Conservation (phyloP, 2,113 vertebrate genomes). For the Mus musculus region DNA sequence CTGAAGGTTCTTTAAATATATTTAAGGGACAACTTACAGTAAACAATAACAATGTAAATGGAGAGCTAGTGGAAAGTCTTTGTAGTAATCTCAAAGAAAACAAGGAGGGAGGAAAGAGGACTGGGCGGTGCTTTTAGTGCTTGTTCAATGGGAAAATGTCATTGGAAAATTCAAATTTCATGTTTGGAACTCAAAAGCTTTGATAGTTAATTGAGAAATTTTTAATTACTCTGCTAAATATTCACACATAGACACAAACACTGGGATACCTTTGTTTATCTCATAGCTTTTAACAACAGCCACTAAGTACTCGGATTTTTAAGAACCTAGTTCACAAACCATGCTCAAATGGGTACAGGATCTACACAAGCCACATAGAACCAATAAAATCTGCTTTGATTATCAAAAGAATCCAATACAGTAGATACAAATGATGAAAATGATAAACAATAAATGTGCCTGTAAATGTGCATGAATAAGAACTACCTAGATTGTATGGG, state of each 20-base stretch:
- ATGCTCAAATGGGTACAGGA: not conserved
- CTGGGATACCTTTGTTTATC: slow-evolving; percentile 42
- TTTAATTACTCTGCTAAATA: slow-evolving; percentile 45
- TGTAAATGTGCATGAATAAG: not conserved
- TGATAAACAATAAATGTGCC: slow-evolving; percentile 5
- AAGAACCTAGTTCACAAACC: not conserved
- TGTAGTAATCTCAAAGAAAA: not conserved
- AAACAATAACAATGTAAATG: not conserved
- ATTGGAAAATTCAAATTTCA: slow-evolving; percentile 62
- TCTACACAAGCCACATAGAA: not conserved
- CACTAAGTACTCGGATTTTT: not conserved
- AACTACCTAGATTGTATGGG: not conserved
- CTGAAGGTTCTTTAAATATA: slow-evolving; percentile 42
- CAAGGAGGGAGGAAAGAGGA: not conserved
- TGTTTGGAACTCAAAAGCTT: not conserved
- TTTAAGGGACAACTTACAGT: not conserved
- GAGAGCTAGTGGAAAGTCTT: not conserved
- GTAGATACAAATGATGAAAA: not conserved
- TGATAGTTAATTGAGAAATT: slow-evolving; percentile 21
- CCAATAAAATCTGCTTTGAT: not conserved
- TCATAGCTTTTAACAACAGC: slow-evolving; percentile 14
- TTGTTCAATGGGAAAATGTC: not conserved
- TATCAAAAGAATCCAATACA: not conserved
- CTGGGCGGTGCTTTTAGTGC: not conserved
- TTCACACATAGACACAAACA: slow-evolving; percentile 48